Evolutionary conservation across 1,140 invertebrate species (phyloP), one percentile per base, ranked within the genome.

Genomic region (Lucilia sericata): DNA sequence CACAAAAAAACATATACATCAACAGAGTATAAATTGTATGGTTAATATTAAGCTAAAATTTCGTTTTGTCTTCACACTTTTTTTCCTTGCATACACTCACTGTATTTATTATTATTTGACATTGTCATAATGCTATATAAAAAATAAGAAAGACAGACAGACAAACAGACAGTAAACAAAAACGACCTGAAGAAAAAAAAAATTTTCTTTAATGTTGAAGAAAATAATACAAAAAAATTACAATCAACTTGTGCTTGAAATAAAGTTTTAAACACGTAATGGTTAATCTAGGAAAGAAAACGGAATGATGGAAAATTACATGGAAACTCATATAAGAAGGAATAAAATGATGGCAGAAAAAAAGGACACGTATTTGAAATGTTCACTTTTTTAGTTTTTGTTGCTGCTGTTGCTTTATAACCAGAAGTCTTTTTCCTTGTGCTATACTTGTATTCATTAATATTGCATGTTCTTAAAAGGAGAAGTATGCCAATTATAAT

Each of bases 271-370:
- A 70, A 70, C 65, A 70, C 65, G 65, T 70, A 70, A 21, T 70
- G 65, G 65, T 70, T 70, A 70, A 70, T 70, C 65, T 21, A 70
- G 19, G 65, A 70, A 70, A 70, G 19, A 70, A 70, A 60, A 60
- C 51, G 5, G 17, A 60, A 60, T 60, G 51, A 60, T 60, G 55
- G 65, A 21, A 70, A 70, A 70, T 70, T 70, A 70, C 21, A 70
- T 70, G 65, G 19, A 70, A 25, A 25, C 65, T 21, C 55, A 60
- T 70, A 70, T 70, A n/a, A n/a, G 55, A 60, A n/a, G 55, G 55
- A 60, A 60, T 60, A 70, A 70, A 12, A 70, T 21, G 12, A 10
- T 17, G 14, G 13, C 55, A 60, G n/a, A 25, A n/a, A 3, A 70
- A 70, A 70, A 21, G 65, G 65, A 25, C 65, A 70, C 65, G 65